Conservation (phyloP, 1,140 invertebrate genomes). For the Neodiprion pinetum region DNA sequence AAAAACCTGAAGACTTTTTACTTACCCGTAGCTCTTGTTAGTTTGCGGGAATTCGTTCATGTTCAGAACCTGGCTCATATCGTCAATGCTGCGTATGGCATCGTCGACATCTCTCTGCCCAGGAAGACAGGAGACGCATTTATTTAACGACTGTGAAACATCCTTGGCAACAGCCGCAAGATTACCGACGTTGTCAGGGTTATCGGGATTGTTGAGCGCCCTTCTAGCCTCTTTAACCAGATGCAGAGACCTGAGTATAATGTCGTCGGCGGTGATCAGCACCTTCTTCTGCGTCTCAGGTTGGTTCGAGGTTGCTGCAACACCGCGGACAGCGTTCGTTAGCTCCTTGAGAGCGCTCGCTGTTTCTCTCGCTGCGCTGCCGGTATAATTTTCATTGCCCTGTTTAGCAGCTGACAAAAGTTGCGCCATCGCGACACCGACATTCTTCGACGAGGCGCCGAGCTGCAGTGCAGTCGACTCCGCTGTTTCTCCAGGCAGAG, state of each 20-base stretch:
- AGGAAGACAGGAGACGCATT: slow-evolving; percentile 82
- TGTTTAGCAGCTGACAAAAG: slow-evolving; percentile 85
- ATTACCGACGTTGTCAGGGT: slow-evolving; percentile 66
- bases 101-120: slow-evolving; percentile 90
- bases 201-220: slow-evolving; percentile 69
- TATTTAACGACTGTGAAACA: slow-evolving; percentile 67
- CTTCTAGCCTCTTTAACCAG: slow-evolving; percentile 81
- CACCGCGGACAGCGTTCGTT: slow-evolving; percentile 74
- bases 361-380: slow-evolving; percentile 81
- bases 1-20: neutral
- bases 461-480: slow-evolving; percentile 80
- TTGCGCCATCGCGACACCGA: slow-evolving; percentile 76
- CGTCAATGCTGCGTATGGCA: slow-evolving; percentile 82
- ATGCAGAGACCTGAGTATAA: slow-evolving; percentile 76
- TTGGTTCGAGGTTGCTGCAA: slow-evolving; percentile 71
- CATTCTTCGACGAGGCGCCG: slow-evolving; percentile 70
- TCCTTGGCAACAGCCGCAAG: slow-evolving; percentile 72
- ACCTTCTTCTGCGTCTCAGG: slow-evolving; percentile 69
- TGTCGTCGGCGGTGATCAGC: slow-evolving; percentile 79
- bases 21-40: slow-evolving; percentile 75
- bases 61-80: slow-evolving; percentile 76
- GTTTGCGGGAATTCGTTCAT: slow-evolving; percentile 75
- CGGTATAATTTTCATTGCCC: slow-evolving; percentile 85
- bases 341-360: slow-evolving; percentile 76
- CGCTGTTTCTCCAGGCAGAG: slow-evolving; percentile 85